Base-by-base conservation (phyloP, 2,888 invertebrate species). In the Acrobeloides nanus region DNA sequence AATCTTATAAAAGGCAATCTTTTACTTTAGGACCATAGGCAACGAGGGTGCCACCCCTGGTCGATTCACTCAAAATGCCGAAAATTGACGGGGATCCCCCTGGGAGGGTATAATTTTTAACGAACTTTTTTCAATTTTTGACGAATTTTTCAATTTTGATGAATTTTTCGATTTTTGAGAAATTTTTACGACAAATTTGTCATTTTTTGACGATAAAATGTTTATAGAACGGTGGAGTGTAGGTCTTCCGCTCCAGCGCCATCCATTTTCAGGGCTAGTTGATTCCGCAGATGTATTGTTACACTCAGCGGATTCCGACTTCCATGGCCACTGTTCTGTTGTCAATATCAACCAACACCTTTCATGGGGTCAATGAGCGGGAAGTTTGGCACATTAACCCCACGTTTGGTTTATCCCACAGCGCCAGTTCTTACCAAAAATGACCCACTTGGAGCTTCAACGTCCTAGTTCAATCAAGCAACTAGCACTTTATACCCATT, bases 261-360 rank as follows among this genome's bases (percentile, higher is more conserved):
- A 80, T 81, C 80, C 80, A 80, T 81, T 81, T 82, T 81, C 80
- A 81, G 81, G 80, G 80, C 81, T 80, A 78, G 78, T 80, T 78
- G 77, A 78, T 80, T 81, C 78, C 79, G 79, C 80, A 80, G 81
- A 81, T 80, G 80, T 81, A 81, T 80, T 75, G 77, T 81, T 77
- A 79, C 78, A 80, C 78, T 77, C 80, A 79, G 80, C 81, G 81
- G 82, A 78, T 81, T 80, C 81, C 82, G 80, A 83, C 82, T 83
- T 83, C 82, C 82, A 82, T 82, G 82, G 81, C 81, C 82, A 82
- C 82, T 81, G 81, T 81, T 82, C 81, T 82, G 81, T 81, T 82
- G 81, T 81, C 80, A 78, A 75, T 74, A 81, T 78, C 79, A 77
- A 81, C 79, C 80, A 80, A 81, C 81, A 77, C 80, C 81, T 80